A percentile compares a stretch with the other conserved stretches of the same genome.
Conservation (phyloP, 2,113 vertebrate species). For the Apistogramma diplotaenia region DNA sequence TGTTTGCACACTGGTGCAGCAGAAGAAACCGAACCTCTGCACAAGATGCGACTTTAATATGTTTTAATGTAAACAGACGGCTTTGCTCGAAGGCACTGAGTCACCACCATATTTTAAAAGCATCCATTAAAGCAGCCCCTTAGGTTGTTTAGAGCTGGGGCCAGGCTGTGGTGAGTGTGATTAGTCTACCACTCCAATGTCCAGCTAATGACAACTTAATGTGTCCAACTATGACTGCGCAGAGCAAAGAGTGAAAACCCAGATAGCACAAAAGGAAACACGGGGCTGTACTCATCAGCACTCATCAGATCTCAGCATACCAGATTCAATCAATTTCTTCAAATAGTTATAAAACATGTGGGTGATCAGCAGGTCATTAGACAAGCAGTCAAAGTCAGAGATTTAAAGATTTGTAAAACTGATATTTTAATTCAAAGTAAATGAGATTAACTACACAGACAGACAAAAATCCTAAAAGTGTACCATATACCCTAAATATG, state of each 20-base stretch:
- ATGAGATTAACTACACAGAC: not conserved
- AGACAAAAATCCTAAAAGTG: not conserved
- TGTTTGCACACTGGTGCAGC: slow-evolving; percentile 79
- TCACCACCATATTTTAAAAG: slow-evolving; percentile 65
- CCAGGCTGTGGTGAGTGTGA: slow-evolving; percentile 61
- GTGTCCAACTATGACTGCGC: slow-evolving; percentile 10
- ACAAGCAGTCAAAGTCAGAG: not conserved
- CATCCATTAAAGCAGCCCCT: slow-evolving; percentile 68
- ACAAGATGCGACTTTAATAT: slow-evolving; percentile 85
- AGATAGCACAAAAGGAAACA: slow-evolving; percentile 33
- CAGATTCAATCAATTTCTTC: not conserved
- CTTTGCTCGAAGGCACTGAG: slow-evolving; percentile 57
- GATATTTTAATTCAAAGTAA: not conserved
- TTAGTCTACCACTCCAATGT: slow-evolving; percentile 63
- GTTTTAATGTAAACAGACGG: slow-evolving; percentile 69
- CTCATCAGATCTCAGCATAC: not conserved
- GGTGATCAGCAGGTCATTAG: not conserved
- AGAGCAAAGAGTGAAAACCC: not conserved
- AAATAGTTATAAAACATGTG: not conserved
- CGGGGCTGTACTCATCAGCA: not conserved
- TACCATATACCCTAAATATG: not conserved
- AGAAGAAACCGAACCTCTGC: slow-evolving; percentile 74
- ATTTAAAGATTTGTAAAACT: not conserved
- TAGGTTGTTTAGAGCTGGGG: slow-evolving; percentile 67
- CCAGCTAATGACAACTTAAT: slow-evolving; percentile 64